phyloP scores from a whole-genome alignment of 2,797 vertebrate genomes.

The Alouatta caraya region DNA sequence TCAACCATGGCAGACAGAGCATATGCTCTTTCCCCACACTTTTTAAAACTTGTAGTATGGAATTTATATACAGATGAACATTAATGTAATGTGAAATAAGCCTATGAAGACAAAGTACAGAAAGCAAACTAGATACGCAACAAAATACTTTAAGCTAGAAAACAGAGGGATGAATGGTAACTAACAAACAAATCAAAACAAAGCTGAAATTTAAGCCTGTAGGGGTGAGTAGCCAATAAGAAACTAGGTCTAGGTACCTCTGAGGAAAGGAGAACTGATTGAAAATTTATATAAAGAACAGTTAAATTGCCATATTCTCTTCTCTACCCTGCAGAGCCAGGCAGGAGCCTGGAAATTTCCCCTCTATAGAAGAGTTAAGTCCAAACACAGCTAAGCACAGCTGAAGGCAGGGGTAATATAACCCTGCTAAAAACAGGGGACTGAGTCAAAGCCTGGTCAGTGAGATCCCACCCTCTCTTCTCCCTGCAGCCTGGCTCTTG shows the following conservation, averaged over 20 bases:
- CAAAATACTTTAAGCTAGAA: slow-evolving; percentile 4
- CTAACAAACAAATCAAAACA: background rate
- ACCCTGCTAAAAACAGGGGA: background rate
- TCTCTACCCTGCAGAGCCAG: background rate
- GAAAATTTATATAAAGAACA: background rate
- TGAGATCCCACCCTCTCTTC: background rate
- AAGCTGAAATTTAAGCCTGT: background rate
- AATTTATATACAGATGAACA: background rate
- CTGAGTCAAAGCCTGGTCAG: background rate
- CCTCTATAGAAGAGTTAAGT: background rate
- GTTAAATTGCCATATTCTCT: background rate
- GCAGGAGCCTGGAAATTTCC: background rate
- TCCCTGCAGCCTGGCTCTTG: background rate
- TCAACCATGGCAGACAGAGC: background rate
- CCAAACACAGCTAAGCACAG: background rate
- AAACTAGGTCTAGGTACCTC: background rate
- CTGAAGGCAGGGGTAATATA: background rate
- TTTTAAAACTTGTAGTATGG: background rate
- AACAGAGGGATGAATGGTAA: background rate
- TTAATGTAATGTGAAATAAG: background rate
- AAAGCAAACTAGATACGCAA: background rate
- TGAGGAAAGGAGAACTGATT: background rate
- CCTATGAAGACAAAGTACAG: background rate
- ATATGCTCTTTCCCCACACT: background rate
- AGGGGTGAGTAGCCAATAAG: background rate